A percentile compares a stretch with the other conserved stretches of the same genome.
phyloP scores from a whole-genome alignment of 2,888 invertebrate genomes.

The Drosophila algonquin region DNA sequence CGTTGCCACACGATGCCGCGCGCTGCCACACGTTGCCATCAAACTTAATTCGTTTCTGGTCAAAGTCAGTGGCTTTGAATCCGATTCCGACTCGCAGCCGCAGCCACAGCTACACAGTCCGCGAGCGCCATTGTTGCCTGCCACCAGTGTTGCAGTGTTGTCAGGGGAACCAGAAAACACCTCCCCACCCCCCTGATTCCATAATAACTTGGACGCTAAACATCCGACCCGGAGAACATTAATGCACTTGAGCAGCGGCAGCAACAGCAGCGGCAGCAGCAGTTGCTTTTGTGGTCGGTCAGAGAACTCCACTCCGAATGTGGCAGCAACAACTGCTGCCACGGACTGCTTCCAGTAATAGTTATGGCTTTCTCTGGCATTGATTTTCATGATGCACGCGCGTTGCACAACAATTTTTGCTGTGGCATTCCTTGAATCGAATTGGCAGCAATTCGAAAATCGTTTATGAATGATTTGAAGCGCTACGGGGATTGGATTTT shows the following conservation, averaged over 20 bases:
- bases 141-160: background rate
- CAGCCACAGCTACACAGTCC: background rate
- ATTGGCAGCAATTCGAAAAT: slow-evolving; percentile 27
- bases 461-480: slow-evolving; percentile 1
- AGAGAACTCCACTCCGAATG: background rate
- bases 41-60: slow-evolving; percentile 5
- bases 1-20: background rate
- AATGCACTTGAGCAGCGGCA: slow-evolving; percentile 38
- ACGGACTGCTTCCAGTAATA: slow-evolving; percentile 9
- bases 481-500: background rate
- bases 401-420: slow-evolving; percentile 25
- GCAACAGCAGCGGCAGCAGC: slow-evolving; percentile 32
- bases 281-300: slow-evolving; percentile 8
- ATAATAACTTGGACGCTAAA: slow-evolving; percentile 57
- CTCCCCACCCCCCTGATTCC: background rate
- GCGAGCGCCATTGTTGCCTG: background rate
- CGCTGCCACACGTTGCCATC: slow-evolving; percentile 7
- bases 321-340: slow-evolving; percentile 40
- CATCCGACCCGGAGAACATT: slow-evolving; percentile 41
- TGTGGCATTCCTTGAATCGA: slow-evolving; percentile 24
- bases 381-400: slow-evolving; percentile 23
- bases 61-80: slow-evolving; percentile 9
- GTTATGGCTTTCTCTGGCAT: slow-evolving; percentile 30
- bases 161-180: background rate
- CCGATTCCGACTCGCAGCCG: background rate